These are phyloP conservation scores for Yponomeuta evonymella DNA, from an alignment of 2,888 invertebrate genomes.

Conservation along the genomic window DNA sequence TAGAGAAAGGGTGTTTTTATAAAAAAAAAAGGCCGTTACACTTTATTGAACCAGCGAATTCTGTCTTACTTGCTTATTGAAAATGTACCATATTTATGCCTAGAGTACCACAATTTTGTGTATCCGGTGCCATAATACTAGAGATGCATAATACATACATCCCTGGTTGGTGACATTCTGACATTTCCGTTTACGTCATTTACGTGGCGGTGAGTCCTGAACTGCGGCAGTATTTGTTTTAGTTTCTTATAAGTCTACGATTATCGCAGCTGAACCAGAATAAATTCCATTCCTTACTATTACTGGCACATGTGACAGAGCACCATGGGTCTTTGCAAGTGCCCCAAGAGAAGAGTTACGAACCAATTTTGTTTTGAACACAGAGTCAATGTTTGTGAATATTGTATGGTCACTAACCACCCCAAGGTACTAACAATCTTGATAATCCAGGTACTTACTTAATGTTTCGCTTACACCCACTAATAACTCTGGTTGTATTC, in stretches of 20 bases:
- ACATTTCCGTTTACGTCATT: constrained; percentile 1
- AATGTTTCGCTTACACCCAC: background rate
- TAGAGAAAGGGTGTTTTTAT: no score
- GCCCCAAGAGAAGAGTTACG: constrained; percentile 97
- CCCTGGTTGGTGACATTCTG: background rate
- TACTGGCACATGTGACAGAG: background rate
- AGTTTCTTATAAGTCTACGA: background rate
- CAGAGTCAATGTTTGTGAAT: constrained; percentile 98
- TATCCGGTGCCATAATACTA: no score
- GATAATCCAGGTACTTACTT: background rate
- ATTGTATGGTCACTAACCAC: constrained; percentile 98
- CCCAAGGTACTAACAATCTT: constrained; percentile 82
- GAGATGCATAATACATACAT: no score
- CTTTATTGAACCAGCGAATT: no score
- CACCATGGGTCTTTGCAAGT: constrained; percentile 96
- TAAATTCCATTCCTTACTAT: background rate
- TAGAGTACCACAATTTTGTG: no score
- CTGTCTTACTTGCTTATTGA: no score
- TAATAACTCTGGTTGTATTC: constrained; percentile 34
- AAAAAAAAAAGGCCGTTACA: no score
- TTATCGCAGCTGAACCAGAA: background rate
- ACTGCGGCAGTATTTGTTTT: constrained; percentile 9
- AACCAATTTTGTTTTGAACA: constrained; percentile 99
- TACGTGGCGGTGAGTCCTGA: constrained; percentile 9
- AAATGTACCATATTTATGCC: no score